These are phyloP conservation scores for Oscheius sp. DNA, from an alignment of 2,888 invertebrate genomes.

Conservation along the genomic window DNA sequence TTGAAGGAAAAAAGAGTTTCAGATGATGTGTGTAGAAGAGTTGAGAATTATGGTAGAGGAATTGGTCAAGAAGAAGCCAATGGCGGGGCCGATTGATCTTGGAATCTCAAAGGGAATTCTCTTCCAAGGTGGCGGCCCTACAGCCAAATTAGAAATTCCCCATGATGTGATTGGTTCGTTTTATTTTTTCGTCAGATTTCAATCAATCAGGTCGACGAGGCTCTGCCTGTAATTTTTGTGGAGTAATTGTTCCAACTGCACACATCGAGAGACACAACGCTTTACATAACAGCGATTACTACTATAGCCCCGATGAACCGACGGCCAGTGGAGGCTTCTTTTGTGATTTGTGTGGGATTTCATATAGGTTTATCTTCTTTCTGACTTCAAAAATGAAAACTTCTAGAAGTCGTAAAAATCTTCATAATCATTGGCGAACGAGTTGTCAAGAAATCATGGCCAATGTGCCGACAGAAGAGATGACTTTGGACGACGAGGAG, in stretches of 20 bases:
- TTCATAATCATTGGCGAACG: constrained; percentile 60
- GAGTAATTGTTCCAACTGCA: constrained; percentile 44
- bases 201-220: constrained; percentile 41
- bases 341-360: constrained; percentile 61
- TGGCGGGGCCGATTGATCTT: constrained; percentile 39
- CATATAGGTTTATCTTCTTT: constrained; percentile 42
- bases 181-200: not conserved
- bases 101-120: constrained; percentile 37
- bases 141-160: constrained; percentile 39
- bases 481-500: constrained; percentile 51
- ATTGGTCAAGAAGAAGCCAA: constrained; percentile 55
- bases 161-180: constrained; percentile 32
- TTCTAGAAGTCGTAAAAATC: constrained; percentile 48
- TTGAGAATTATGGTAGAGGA: constrained; percentile 60
- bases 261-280: constrained; percentile 51
- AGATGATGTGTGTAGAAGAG: constrained; percentile 59
- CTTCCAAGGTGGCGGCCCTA: constrained; percentile 39
- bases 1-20: not conserved
- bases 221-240: constrained; percentile 49
- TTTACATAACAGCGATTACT: constrained; percentile 18
- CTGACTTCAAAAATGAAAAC: not conserved
- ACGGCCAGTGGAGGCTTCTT: constrained; percentile 39
- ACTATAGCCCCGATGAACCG: constrained; percentile 35
- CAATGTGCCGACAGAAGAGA: constrained; percentile 50
- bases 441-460: constrained; percentile 58